Evolutionary conservation across 53 echinoderm and acorn worm genomes (phyloP), one percentile per base, ranked within the genome.

Genomic region (Actinopyga echinites): DNA sequence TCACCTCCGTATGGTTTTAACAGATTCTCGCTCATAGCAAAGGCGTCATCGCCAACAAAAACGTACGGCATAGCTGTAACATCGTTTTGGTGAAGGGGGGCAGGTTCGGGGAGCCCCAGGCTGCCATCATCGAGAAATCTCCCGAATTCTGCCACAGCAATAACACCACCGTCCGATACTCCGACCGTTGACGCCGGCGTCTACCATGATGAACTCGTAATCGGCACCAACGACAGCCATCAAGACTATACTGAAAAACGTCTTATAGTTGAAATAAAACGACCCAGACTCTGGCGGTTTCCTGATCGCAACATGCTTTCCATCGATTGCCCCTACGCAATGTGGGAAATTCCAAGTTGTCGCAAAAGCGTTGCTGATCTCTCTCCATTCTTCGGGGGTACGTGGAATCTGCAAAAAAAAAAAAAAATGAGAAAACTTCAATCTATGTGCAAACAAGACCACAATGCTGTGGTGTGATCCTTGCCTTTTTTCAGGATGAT

Each of bases 261-360:
- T 68, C 32, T 68, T 68, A 68, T 68, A 68, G 69, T 68, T 68
- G 69, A 68, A 68, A 40, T 40, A 40, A 68, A 33, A 68, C 37
- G 32, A 68, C 37, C 69, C 69, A 33, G 69, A 35, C 37, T 36
- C 8, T 33, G 69, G 33, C 37, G 69, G 69, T 36, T 40, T 40
- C 40, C 40, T 40, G 40, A 40, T 40, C 29, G 25, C 29, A 36
- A 66, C 67, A 66, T 66, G 67, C 29, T 24, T 66, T 31, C 67
- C 43, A 66, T 66, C 67, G 30, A 66, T 66, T 33, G 67, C 1
- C 20, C 67, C 67, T 36, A 66, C 40, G 40, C 40, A 40, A 3
- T 40, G 40, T 40, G 40, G 40, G 40, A 40, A 40, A 40, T 40
- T 40, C 40, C 40, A 40, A 40, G 40, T 40, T 40, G 40, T 40